Conservation (phyloP, 2,797 vertebrate genomes). For the Pseudotriccus pelzelni region DNA sequence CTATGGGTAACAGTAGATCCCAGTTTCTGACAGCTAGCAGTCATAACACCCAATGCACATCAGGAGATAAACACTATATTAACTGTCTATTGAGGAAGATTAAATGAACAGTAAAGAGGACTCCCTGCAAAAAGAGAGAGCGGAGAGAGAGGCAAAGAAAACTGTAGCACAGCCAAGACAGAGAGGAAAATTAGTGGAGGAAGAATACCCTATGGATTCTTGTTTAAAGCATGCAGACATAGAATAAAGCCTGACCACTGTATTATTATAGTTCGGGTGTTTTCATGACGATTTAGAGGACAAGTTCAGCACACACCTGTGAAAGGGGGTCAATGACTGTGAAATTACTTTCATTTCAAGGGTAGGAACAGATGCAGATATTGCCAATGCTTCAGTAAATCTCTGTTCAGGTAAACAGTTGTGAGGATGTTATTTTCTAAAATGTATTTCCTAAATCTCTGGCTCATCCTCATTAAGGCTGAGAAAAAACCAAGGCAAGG, state of each 20-base stretch:
- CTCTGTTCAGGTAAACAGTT: not conserved
- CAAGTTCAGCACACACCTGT: not conserved
- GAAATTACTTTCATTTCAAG: not conserved
- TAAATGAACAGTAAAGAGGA: not conserved
- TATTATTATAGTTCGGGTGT: not conserved
- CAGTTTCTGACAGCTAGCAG: not conserved
- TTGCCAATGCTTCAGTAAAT: not conserved
- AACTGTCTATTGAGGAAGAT: not conserved
- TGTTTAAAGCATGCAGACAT: not conserved
- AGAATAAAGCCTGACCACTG: not conserved
- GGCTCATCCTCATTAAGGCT: not conserved
- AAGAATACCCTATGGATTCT: not conserved
- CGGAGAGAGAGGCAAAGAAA: not conserved
- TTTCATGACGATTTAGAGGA: not conserved
- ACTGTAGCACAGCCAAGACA: not conserved
- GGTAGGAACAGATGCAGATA: not conserved
- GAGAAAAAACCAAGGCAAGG: not conserved
- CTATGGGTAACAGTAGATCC: not conserved
- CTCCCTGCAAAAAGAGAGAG: fast-evolving
- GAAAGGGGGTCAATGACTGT: not conserved
- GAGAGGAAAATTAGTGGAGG: not conserved
- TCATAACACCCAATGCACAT: fast-evolving
- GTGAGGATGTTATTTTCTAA: not conserved
- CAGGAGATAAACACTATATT: not conserved
- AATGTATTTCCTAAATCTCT: not conserved